Evolutionary conservation across 2,113 vertebrate genomes (phyloP), one percentile per base, ranked within the genome.

Genomic region (Platichthys flesus): DNA sequence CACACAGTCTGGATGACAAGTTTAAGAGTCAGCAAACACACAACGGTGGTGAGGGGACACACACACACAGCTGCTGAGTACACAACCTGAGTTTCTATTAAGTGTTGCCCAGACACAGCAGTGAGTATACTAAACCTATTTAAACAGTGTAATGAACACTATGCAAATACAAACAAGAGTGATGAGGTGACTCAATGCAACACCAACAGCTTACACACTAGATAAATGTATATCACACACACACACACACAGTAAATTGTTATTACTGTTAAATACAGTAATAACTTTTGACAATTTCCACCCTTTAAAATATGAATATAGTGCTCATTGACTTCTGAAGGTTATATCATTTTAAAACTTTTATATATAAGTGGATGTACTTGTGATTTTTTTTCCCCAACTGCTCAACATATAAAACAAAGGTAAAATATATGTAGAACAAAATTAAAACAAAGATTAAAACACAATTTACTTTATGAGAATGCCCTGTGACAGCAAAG

Each of bases 121-220:
- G 73, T 66, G 68, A 77, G 47, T 79, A 78, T 64, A 69, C 83
- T 88, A 79, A 92, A 83, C 62, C 87, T 88, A 82, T 92, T 90
- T 90, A 91, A 90, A 92, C 85, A 85, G 80, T 79, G 75, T 90
- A 91, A 89, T 90, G 84, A 90, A 86, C 80, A 78, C 88, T 79
- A 58, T 54, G 71, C 57, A 90, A 93, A 93, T 77, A 93, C 15
- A 77, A 63, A 64, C 58, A 75, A 88, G 78, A 89, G 69, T 60
- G 83, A 87, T 83, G 85, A 88, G 82, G 35, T 57, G 71, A 76
- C 59, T 80, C 47, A 81, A 74, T 9, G 52, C 67, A 78, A 70
- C 23, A 55, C 52, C 74, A 77, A 61, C 16, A 51, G 52, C 60
- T 56, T 51, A 49, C 45, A 37, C 59, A 71, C 70, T 74, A 75